Conservation (phyloP, 2,113 vertebrate species). For the Gulo gulo region DNA sequence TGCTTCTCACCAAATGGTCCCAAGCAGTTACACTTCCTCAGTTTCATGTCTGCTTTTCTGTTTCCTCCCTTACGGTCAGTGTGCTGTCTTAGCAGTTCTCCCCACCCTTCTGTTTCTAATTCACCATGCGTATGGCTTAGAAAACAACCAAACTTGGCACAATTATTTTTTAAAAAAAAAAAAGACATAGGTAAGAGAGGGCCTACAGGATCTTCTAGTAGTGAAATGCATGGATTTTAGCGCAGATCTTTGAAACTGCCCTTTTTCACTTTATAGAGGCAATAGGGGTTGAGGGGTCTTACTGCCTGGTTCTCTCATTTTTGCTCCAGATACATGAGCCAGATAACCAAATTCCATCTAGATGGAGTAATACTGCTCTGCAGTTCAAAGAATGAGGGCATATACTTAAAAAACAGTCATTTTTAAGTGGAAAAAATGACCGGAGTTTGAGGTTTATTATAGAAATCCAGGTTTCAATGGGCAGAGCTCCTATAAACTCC, state of each 20-base stretch:
- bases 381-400: background rate
- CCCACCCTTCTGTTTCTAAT: background rate
- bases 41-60: background rate
- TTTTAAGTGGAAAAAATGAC: background rate
- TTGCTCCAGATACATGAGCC: background rate
- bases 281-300: too few relatives aligned
- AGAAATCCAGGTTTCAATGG: background rate
- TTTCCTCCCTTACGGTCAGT: background rate
- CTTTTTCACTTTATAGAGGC: background rate
- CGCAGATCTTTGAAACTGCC: background rate
- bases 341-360: background rate
- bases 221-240: background rate
- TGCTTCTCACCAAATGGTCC: background rate
- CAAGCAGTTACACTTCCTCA: background rate
- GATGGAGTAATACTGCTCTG: background rate
- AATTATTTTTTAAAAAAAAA: background rate
- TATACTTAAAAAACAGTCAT: background rate
- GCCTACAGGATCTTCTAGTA: background rate
- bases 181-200: background rate
- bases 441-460: background rate
- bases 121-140: background rate
- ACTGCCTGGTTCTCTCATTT: background rate
- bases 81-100: background rate
- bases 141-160: background rate
- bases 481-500: background rate